Base-by-base conservation (phyloP, 2,797 vertebrate genomes). In the Neosalanx taihuensis region DNA sequence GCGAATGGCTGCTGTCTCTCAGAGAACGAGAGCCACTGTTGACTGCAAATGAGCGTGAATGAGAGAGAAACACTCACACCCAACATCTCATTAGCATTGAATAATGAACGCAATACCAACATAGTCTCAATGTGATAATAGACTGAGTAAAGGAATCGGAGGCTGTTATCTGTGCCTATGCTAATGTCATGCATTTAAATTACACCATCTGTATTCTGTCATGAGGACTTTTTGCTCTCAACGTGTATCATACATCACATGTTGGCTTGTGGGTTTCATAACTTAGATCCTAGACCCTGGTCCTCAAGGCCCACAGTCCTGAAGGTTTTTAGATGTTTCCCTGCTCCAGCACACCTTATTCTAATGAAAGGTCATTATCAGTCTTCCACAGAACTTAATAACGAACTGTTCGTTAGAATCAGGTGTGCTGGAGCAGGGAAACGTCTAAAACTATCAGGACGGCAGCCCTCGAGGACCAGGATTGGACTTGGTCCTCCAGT, bases 101-200 rank as follows among this genome's bases (percentile, higher is more conserved):
- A 78, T 84, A 87, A 90, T 85, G 74, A 87, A 85, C 68, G 81
- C 75, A 41, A 84, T 82, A 84, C 79, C 76, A 84, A 74, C 84
- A 80, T 75, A 81, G 72, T 69, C 59, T 69, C 80, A 65, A 85
- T 83, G 81, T 76, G 84, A 86, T 79, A 81, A 79, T 72, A 81
- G 65, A 73, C 72, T 75, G 72, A 83, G 81, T 76, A 80, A 80
- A 78, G 76, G 77, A 83, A 79, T 84, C 77, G 30, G 68, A 59
- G 15, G 70, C 73, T 72, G 71, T 62, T 35, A 17, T 82, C 72
- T 79, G 72, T 67, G 60, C 72, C 71, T 74, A 67, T 71, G 64
- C 66, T 18, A 9, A 57, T 74, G 71, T 75, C 67, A n/a, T 66
- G 59, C 15, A 68, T 35, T 80, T 75, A 77, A 86, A 88, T 87